phyloP scores from a whole-genome alignment of 1,140 invertebrate genomes.

The Varroa destructor region DNA sequence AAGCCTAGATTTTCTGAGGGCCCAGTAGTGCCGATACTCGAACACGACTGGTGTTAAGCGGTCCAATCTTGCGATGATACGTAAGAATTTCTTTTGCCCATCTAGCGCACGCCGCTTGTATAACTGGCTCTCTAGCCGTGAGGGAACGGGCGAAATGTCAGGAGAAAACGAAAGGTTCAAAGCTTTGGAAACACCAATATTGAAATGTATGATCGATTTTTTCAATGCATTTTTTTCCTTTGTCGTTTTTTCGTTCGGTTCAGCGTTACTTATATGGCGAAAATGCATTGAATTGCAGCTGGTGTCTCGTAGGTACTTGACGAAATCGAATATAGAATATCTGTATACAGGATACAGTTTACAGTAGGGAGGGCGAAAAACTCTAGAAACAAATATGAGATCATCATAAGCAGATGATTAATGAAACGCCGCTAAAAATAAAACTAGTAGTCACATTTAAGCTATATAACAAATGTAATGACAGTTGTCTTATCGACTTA shows the following conservation, averaged over 20 bases:
- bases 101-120: not conserved
- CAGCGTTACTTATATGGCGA: not conserved
- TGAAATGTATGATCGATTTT: slow-evolving; percentile 25
- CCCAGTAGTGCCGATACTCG: too few species aligned
- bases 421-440: too few species aligned
- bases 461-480: too few species aligned
- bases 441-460: too few species aligned
- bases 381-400: too few species aligned
- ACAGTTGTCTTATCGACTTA: too few species aligned
- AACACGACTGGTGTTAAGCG: slow-evolving; percentile 3
- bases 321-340: not conserved
- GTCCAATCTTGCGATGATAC: slow-evolving; percentile 17
- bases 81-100: not conserved
- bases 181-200: not conserved
- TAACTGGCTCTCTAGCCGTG: not conserved
- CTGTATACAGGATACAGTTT: not conserved
- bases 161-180: not conserved
- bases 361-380: too few species aligned
- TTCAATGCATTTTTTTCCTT: too few species aligned
- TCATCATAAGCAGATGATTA: too few species aligned
- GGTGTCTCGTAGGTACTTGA: not conserved
- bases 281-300: not conserved
- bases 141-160: not conserved
- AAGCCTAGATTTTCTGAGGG: not conserved
- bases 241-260: too few species aligned